Percentiles rank a stretch among this genome's conserved stretches.
Conservation (phyloP, 2,113 vertebrate species). For the Callaeas wilsoni region DNA sequence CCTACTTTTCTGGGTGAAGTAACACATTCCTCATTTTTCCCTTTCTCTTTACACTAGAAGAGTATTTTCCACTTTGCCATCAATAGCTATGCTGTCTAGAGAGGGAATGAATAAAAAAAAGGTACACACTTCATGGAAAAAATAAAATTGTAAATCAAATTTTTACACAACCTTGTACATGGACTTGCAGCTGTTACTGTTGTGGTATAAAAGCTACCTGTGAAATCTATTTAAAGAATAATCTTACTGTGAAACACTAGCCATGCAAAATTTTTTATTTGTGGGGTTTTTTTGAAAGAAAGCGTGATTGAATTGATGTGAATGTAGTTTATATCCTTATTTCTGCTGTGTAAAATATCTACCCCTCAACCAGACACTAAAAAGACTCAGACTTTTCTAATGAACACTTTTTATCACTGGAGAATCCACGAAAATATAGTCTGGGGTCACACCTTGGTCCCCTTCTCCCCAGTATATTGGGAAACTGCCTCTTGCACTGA, state of each 20-base stretch:
- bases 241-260: not conserved
- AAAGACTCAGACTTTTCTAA: not conserved
- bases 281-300: not conserved
- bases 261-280: not conserved
- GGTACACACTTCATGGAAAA: not conserved
- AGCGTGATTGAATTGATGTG: not conserved
- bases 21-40: not conserved
- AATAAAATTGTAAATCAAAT: constrained; percentile 20
- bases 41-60: not conserved
- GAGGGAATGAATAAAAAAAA: not conserved
- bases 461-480: not conserved
- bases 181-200: not conserved
- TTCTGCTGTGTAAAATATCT: not conserved
- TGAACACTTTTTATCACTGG: not conserved
- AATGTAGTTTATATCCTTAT: not conserved
- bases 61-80: not conserved
- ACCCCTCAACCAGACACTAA: not conserved
- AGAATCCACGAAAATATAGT: not conserved
- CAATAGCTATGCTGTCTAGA: not conserved
- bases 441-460: not conserved
- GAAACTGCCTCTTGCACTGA: not conserved
- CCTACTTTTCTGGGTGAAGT: not conserved
- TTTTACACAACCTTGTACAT: not conserved
- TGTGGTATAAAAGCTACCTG: not conserved
- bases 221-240: constrained; percentile 1